A percentile compares a stretch with the other conserved stretches of the same genome.
Evolutionary conservation across 2,113 vertebrate genomes (phyloP).

Genomic region (Pavo muticus): DNA sequence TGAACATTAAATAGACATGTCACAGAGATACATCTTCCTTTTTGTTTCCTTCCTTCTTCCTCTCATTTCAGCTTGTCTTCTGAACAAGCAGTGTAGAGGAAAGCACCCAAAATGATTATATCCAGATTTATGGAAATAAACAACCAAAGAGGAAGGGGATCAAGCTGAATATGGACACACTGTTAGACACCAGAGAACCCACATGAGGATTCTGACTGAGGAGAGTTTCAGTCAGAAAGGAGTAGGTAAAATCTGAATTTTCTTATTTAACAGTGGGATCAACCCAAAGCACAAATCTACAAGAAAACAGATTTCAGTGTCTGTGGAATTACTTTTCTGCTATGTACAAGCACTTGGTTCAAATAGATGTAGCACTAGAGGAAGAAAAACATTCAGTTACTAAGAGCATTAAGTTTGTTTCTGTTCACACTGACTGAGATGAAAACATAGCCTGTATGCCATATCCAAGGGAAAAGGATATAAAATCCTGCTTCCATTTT

Average conservation of each 20-base stretch:
- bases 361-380: not conserved
- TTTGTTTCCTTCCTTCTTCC: constrained; percentile 6
- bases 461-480: not conserved
- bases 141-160: not conserved
- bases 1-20: not conserved
- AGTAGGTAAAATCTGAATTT: not conserved
- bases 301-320: not conserved
- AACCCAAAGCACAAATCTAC: not conserved
- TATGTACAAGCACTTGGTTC: not conserved
- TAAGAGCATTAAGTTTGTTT: not conserved
- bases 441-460: not conserved
- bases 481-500: constrained; percentile 7
- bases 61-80: not conserved
- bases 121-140: not conserved
- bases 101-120: not conserved
- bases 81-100: not conserved
- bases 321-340: not conserved
- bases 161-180: not conserved
- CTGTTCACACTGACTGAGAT: not conserved
- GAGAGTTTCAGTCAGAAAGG: not conserved
- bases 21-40: not conserved
- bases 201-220: not conserved
- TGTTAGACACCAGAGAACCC: not conserved
- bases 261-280: not conserved
- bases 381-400: not conserved